phyloP scores from a whole-genome alignment of 2,797 vertebrate genomes.

The Tadarida brasiliensis region DNA sequence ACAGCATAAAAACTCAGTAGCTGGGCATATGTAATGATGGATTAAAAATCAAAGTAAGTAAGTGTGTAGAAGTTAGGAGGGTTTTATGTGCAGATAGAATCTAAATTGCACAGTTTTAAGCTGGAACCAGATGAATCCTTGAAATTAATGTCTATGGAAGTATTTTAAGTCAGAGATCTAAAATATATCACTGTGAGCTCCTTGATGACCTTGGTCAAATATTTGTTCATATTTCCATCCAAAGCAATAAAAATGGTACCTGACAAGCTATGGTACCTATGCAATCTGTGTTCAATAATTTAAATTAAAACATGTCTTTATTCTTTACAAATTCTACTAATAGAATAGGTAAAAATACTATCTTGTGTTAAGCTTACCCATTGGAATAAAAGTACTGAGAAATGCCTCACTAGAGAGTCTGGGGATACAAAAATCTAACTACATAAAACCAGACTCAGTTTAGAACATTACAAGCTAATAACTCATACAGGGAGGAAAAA shows the following conservation, averaged over 20 bases:
- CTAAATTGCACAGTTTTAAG: slow-evolving; percentile 54
- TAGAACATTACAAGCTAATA: slow-evolving; percentile 2
- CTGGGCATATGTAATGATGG: background rate
- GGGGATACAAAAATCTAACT: background rate
- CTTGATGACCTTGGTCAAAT: background rate
- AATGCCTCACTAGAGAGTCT: background rate
- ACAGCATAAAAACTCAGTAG: background rate
- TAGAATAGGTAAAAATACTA: background rate
- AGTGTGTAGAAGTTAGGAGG: slow-evolving; percentile 12
- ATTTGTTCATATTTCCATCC: background rate
- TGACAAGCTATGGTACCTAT: background rate
- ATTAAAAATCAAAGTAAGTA: slow-evolving; percentile 52
- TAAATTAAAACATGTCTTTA: background rate
- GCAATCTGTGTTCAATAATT: background rate
- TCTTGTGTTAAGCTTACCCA: background rate
- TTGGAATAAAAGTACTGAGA: slow-evolving; percentile 20
- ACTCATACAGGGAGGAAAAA: background rate
- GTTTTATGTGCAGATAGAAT: slow-evolving; percentile 24
- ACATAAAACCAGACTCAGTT: background rate
- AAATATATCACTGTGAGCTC: background rate
- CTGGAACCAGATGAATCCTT: slow-evolving; percentile 40
- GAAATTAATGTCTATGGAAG: background rate
- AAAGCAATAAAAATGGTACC: background rate
- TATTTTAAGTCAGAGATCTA: background rate
- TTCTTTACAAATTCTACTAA: slow-evolving; percentile 7